Conservation (phyloP, 2,113 vertebrate genomes). For the Pelecanoides urinatrix region DNA sequence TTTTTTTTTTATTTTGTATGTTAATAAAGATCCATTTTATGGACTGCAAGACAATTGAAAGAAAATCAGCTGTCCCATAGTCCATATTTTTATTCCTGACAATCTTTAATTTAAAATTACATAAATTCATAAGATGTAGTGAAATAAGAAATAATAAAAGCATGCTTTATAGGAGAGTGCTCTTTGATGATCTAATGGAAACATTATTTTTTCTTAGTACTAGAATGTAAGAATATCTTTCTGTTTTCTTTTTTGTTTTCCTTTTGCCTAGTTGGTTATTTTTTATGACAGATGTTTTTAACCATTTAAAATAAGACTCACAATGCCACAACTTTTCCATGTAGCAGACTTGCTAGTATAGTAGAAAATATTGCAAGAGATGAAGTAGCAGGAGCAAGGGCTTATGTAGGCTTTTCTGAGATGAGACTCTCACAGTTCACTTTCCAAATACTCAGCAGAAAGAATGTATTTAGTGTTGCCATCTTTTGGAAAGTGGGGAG, state of each 20-base stretch:
- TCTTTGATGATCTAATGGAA: background rate
- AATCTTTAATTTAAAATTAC: background rate
- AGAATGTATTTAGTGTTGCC: background rate
- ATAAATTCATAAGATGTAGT: background rate
- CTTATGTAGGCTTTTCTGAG: background rate
- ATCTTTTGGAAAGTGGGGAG: background rate
- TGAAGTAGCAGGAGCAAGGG: background rate
- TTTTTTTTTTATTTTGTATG: background rate
- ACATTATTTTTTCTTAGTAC: background rate
- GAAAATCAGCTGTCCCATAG: background rate
- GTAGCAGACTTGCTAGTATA: background rate
- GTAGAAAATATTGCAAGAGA: background rate
- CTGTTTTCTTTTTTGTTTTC: background rate
- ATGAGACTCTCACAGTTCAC: background rate
- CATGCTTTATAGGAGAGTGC: background rate
- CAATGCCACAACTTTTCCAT: background rate
- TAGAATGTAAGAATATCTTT: background rate
- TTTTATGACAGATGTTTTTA: background rate
- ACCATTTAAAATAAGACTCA: background rate
- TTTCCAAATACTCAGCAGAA: background rate
- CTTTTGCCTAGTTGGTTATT: background rate
- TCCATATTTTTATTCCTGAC: background rate
- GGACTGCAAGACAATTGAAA: background rate
- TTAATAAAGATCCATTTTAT: background rate
- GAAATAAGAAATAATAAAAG: background rate